Percentiles rank a stretch among this genome's conserved stretches.
Evolutionary conservation across 2,113 vertebrate genomes (phyloP).

Genomic region (Hippocampus abdominalis): DNA sequence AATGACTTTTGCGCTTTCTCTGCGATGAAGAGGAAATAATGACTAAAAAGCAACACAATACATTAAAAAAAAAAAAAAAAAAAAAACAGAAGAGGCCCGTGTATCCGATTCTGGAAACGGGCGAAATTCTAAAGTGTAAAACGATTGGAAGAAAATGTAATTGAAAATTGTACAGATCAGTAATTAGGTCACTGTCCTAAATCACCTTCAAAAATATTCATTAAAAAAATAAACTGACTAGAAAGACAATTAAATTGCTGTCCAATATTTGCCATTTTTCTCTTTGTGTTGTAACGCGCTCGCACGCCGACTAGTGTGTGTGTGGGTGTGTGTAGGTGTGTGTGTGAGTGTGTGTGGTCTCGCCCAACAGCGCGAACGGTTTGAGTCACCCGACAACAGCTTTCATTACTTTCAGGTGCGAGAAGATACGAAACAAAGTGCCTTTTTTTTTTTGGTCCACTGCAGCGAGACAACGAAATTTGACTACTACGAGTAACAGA

Average conservation of each 20-base stretch:
- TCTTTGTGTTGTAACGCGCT: neutral
- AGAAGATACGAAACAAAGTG: neutral
- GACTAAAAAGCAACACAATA: neutral
- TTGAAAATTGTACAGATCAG: too few species aligned
- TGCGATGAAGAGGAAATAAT: neutral
- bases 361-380: neutral
- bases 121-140: neutral
- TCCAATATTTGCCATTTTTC: neutral
- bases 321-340: neutral
- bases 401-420: neutral
- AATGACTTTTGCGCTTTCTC: neutral
- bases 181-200: too few species aligned
- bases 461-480: neutral
- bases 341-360: neutral
- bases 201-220: too few species aligned
- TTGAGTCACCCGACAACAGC: neutral
- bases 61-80: neutral
- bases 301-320: neutral
- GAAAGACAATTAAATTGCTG: too few species aligned
- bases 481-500: neutral
- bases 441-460: neutral
- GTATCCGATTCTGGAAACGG: neutral
- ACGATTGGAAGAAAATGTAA: too few species aligned
- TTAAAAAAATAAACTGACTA: too few species aligned
- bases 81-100: neutral